Percentiles rank a stretch among this genome's conserved stretches.
Evolutionary conservation across 2,888 invertebrate genomes (phyloP).

Genomic region (Miltochrista miniata): DNA sequence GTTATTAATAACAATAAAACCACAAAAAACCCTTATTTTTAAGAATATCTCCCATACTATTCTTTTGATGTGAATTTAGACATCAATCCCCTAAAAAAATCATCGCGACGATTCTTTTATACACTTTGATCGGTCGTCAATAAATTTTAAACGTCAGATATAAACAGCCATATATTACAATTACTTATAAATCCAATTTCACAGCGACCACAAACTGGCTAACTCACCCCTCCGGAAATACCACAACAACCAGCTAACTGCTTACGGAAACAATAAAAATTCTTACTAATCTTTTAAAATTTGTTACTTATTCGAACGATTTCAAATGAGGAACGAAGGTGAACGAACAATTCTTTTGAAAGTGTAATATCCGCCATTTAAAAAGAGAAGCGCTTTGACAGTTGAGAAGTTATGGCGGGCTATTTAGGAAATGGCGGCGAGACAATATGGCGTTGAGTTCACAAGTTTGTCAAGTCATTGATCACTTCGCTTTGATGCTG

Average conservation of each 20-base stretch:
- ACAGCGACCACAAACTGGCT: constrained; percentile 13
- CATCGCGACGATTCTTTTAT: no score
- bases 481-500: constrained; percentile 12
- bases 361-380: constrained; percentile 16
- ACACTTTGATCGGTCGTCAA: not conserved
- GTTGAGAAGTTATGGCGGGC: constrained; percentile 28
- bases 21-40: no score
- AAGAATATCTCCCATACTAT: no score
- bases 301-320: constrained; percentile 42
- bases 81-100: no score
- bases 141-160: not conserved
- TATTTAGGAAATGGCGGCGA: constrained; percentile 35
- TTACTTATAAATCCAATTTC: constrained; percentile 10
- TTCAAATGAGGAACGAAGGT: constrained; percentile 31
- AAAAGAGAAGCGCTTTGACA: constrained; percentile 35
- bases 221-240: constrained; percentile 46
- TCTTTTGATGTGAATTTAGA: no score
- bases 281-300: constrained; percentile 50
- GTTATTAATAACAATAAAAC: no score
- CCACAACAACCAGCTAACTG: constrained; percentile 44
- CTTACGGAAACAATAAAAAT: constrained; percentile 66
- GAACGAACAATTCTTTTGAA: constrained; percentile 15
- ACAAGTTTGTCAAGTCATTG: not conserved
- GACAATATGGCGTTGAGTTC: constrained; percentile 11
- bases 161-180: constrained; percentile 8